These are phyloP conservation scores for Chondrosia reniformis DNA, from an alignment of 37 sponge, comb jelly and placozoan species.

Conservation along the genomic window DNA sequence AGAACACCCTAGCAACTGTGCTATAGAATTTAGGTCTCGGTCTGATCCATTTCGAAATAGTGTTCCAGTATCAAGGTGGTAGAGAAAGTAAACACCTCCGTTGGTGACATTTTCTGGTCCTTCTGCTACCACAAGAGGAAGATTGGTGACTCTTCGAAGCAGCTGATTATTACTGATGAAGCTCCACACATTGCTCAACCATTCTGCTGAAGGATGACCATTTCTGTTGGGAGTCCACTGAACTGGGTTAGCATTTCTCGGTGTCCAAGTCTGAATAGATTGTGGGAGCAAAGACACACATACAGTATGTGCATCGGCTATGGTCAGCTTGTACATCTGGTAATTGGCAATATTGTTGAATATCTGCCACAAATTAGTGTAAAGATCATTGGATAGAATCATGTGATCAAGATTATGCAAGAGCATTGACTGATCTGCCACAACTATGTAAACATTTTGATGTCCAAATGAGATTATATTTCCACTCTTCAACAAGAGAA, in stretches of 20 bases:
- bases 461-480: conserved; percentile 11
- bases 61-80: neutral
- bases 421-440: no score
- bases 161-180: conserved; percentile 10
- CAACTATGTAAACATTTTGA: neutral
- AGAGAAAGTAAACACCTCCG: neutral
- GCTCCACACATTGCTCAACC: conserved; percentile 45
- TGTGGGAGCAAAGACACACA: conserved; percentile 7
- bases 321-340: neutral
- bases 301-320: conserved; percentile 13
- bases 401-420: neutral
- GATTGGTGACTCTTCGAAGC: neutral
- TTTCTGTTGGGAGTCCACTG: conserved; percentile 28
- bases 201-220: conserved; percentile 32
- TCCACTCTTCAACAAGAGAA: conserved; percentile 26
- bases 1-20: neutral
- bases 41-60: neutral
- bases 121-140: conserved; percentile 21
- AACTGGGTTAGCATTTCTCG: neutral
- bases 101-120: neutral
- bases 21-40: neutral
- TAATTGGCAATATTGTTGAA: neutral
- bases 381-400: neutral
- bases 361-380: neutral
- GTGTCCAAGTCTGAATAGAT: conserved; percentile 38